Base-by-base conservation (phyloP, 1,140 invertebrate genomes). In the Caerostris darwini region DNA sequence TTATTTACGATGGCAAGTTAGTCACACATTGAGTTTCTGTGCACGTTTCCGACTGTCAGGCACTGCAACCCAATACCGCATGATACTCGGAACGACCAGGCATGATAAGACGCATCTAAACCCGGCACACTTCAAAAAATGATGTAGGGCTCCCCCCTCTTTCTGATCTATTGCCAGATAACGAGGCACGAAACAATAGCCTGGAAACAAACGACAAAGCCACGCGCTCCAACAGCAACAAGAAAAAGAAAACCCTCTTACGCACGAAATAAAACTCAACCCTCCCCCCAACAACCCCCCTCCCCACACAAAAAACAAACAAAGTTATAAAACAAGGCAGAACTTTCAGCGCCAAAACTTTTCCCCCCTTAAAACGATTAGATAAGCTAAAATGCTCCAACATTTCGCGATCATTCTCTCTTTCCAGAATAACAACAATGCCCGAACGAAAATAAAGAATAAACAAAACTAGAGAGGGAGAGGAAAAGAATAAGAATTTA, bases 311-410 rank as follows among this genome's bases (percentile, higher is more conserved):
- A 34, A 34, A 34, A 34, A 8, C 10, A 77, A 77, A 50, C 34
- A 77, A 77, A 77, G 34, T 67, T 67, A 67, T n/a, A n/a, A 67
- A 67, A 67, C 61, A 67, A 67, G 61, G 5, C 61, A n/a, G 61
- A n/a, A n/a, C 17, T 34, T 34, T 34, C 34, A 34, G 34, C 34
- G 34, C 34, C 34, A 34, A 34, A 34, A 34, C 34, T 34, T 34
- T 34, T 34, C 34, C 34, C 34, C 34, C 34, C 34, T 34, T 34
- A 34, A 34, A 34, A 34, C 34, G 34, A 34, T 34, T 34, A 34
- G 34, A 34, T 34, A 34, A 34, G 34, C 34, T 34, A 34, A 34
- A 34, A 34, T 34, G 34, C 34, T 34, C 17, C 61, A 17, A 6
- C n/a, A 17, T n/a, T 67, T 67, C 61, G 12, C 61, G 14, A n/a